Conservation (phyloP, 2,113 vertebrate species). For the Nannobrachium achirus region DNA sequence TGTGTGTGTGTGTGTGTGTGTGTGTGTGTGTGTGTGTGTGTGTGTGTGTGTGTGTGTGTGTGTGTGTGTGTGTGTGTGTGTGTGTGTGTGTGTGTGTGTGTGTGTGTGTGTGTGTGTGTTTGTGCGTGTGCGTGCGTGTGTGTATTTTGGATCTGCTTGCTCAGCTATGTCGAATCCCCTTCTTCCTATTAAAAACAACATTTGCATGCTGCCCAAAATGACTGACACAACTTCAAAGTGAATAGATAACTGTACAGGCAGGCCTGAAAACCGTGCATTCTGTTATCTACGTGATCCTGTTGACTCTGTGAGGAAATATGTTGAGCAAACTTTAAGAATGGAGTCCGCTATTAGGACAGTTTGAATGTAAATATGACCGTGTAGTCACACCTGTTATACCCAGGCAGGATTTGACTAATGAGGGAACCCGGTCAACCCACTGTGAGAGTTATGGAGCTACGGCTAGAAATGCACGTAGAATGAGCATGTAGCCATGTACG, state of each 20-base stretch:
- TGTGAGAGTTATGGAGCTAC: constrained; percentile 12
- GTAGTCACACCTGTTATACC: constrained; percentile 25
- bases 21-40: constrained; percentile 2
- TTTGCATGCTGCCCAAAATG: constrained; percentile 38
- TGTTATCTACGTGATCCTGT: constrained; percentile 41
- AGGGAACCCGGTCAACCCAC: constrained; percentile 30
- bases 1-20: background rate
- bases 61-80: background rate
- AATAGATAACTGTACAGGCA: constrained; percentile 13
- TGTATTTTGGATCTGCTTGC: background rate
- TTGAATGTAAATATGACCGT: constrained; percentile 43
- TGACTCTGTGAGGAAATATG: constrained; percentile 38
- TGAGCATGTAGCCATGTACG: constrained; percentile 16
- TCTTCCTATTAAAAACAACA: constrained; percentile 7
- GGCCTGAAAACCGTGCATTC: background rate
- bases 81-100: constrained; percentile 1
- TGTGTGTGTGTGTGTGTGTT: too few relatives aligned
- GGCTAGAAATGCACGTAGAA: constrained; percentile 35
- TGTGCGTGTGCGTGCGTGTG: too few relatives aligned
- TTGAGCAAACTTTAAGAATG: constrained; percentile 13
- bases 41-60: background rate
- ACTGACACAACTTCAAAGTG: constrained; percentile 17
- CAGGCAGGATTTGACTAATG: constrained; percentile 6
- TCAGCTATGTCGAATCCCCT: background rate
- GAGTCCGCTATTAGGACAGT: constrained; percentile 23